Evolutionary conservation across 2,888 invertebrate genomes (phyloP), one percentile per base, ranked within the genome.

Genomic region (Tetranychus piercei): DNA sequence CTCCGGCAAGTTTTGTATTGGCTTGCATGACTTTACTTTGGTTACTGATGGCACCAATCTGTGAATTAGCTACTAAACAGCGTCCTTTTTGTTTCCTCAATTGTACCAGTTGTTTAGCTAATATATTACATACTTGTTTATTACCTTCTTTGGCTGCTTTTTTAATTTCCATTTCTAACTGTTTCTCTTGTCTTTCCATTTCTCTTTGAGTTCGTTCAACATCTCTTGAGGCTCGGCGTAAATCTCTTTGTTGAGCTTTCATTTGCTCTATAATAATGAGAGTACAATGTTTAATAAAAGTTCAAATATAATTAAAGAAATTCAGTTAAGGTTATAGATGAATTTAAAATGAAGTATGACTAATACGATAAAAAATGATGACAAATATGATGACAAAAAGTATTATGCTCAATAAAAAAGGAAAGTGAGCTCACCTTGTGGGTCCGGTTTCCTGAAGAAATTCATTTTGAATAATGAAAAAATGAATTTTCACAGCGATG

Each of bases 81-180:
- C 92, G 87, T 23, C 88, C 88, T 81, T 91, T 93, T 81, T 94
- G 93, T 82, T 93, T 93, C 73, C 94, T 86, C 76, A 94, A 81
- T 80, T 90, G 89, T 0, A 95, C 87, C 74, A 95, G 83, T 82
- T 94, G 94, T 81, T 94, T 94, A 1, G 94, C 94, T 78, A 94
- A 84, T 9, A 74, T 74, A 6, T n/a, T 44, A 72, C 89, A 89
- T 11, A 89, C 90, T 80, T 92, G 91, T 80, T 88, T 89, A 81
- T 94, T 90, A 9, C 93, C 93, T 80, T 89, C 88, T 80, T 90
- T 90, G 0, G 93, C 94, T 82, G 89, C 86, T 80, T 91, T 91
- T 81, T 90, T 92, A 73, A 94, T 94, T 82, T 94, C 93, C 82
- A 87, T 83, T 84, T 92, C 90, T 82, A 94, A 82, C 85, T 92